Evolutionary conservation across 2,888 invertebrate genomes (phyloP).

Genomic region (Exephanes ischioxanthus): DNA sequence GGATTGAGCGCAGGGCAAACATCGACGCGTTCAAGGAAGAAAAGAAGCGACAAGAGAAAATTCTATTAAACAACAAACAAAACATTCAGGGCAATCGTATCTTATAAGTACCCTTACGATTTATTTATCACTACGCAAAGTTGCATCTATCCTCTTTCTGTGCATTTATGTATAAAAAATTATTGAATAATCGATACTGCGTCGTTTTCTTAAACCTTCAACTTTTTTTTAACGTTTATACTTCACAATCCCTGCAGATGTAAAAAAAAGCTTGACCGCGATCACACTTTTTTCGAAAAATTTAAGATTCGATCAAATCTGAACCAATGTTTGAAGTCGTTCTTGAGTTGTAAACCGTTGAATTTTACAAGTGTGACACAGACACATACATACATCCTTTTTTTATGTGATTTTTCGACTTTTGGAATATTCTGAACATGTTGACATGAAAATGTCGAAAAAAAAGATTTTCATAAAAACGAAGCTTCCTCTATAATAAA

Average conservation of each 20-base stretch:
- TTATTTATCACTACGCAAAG: slow-evolving; percentile 44
- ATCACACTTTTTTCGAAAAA: no score
- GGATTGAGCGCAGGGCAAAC: slow-evolving; percentile 93
- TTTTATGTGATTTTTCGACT: no score
- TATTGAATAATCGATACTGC: slow-evolving; percentile 7
- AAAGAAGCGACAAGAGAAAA: slow-evolving; percentile 92
- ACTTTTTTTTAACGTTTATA: not conserved
- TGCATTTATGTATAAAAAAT: slow-evolving; percentile 49
- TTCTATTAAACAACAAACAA: slow-evolving; percentile 90
- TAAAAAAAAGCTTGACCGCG: no score
- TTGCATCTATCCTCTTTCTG: slow-evolving; percentile 5
- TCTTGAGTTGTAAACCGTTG: no score
- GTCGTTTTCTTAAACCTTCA: not conserved
- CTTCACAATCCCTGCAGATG: not conserved
- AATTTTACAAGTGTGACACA: no score
- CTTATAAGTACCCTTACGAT: slow-evolving; percentile 82
- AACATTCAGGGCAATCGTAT: slow-evolving; percentile 91
- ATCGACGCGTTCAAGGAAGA: slow-evolving; percentile 94
- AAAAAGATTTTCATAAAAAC: no score
- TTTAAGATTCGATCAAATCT: no score
- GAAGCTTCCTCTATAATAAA: no score
- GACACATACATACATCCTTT: no score
- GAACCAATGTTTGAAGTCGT: no score
- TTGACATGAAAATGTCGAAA: no score
- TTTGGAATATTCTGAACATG: no score